Conservation (phyloP, 2,113 vertebrate genomes). For the Glareola pratincola region DNA sequence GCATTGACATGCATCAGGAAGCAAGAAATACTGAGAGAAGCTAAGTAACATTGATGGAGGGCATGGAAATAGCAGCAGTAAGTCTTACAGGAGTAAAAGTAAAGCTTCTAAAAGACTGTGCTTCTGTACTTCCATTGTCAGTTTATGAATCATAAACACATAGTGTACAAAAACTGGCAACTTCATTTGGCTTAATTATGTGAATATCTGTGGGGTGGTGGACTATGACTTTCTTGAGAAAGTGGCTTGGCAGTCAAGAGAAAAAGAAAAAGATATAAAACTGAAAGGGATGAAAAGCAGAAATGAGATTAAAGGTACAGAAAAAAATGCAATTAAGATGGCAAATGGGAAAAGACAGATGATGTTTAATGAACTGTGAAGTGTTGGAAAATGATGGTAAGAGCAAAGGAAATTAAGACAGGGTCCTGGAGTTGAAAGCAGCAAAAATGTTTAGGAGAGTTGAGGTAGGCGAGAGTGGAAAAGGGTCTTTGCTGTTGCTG, state of each 20-base stretch:
- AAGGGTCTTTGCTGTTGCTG: not conserved
- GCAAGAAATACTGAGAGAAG: not conserved
- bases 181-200: not conserved
- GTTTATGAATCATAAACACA: not conserved
- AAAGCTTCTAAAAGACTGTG: not conserved
- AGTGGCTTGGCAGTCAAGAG: not conserved
- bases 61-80: not conserved
- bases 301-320: not conserved
- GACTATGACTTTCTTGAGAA: not conserved
- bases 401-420: not conserved
- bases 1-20: not conserved
- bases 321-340: not conserved
- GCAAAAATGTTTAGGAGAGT: not conserved
- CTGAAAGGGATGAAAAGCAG: not conserved
- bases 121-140: not conserved
- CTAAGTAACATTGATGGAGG: not conserved
- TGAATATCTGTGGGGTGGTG: not conserved
- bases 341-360: not conserved
- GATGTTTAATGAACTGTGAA: not conserved
- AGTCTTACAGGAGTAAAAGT: not conserved
- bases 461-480: not conserved
- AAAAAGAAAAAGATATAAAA: not conserved
- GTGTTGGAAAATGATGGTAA: not conserved
- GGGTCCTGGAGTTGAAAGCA: not conserved
- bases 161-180: not conserved